These are phyloP conservation scores for Serinus canaria DNA, from an alignment of 2,113 vertebrate species.

Conservation along the genomic window DNA sequence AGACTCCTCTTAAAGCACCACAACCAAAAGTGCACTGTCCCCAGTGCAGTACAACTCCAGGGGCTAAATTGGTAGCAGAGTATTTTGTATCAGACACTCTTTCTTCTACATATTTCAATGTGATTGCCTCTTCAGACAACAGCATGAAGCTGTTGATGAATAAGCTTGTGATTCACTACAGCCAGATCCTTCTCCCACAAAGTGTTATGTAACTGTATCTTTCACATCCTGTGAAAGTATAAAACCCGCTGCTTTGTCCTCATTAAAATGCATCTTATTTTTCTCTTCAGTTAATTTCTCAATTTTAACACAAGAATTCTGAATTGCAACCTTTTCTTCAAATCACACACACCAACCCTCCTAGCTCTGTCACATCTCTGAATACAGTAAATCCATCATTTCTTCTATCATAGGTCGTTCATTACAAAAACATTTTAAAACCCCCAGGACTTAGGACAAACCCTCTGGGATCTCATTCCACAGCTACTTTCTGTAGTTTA, in stretches of 20 bases:
- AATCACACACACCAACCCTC: neutral
- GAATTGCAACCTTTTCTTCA: neutral
- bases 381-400: neutral
- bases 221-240: conserved; percentile 20
- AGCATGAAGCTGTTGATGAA: conserved; percentile 35
- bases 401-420: neutral
- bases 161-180: conserved; percentile 49
- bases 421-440: neutral
- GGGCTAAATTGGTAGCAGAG: neutral
- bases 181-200: conserved; percentile 52
- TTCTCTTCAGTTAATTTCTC: neutral
- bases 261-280: neutral
- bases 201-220: conserved; percentile 45
- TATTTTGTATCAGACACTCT: neutral
- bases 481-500: neutral
- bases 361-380: neutral
- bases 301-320: neutral
- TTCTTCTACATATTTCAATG: neutral
- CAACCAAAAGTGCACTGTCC: neutral
- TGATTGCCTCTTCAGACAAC: conserved; percentile 37
- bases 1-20: neutral
- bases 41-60: neutral
- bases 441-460: neutral
- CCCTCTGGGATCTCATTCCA: neutral
- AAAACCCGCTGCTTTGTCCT: neutral